phyloP scores from a whole-genome alignment of 1,140 invertebrate species.

The Scaptomyza pallida region DNA sequence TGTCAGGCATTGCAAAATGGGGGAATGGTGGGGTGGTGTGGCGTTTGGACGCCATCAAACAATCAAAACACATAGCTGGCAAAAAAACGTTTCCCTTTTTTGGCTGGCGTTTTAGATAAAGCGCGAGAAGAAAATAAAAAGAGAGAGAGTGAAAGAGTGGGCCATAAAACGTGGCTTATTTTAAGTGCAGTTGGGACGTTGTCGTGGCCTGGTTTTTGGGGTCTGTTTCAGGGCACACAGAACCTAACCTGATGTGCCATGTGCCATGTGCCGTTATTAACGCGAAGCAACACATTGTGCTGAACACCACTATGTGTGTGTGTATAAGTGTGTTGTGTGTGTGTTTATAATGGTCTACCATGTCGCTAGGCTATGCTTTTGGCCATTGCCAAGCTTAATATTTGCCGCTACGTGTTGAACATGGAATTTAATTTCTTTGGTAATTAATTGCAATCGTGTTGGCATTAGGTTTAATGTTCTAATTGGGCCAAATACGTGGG shows the following conservation, averaged over 20 bases:
- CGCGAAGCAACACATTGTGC: conserved; percentile 40
- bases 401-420: conserved; percentile 76
- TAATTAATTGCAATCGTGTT: conserved; percentile 83
- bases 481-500: conserved; percentile 62
- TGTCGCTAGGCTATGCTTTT: conserved; percentile 6
- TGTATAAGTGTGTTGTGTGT: conserved; percentile 1
- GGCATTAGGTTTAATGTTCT: conserved; percentile 80
- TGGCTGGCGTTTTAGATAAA: conserved; percentile 25
- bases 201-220: conserved; percentile 37
- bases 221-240: conserved; percentile 22
- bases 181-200: conserved; percentile 61
- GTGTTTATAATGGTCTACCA: conserved; percentile 45
- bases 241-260: conserved; percentile 16
- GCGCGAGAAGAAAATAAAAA: conserved; percentile 17
- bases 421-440: conserved; percentile 81
- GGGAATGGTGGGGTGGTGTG: background rate
- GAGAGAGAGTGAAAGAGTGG: too few species aligned
- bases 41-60: background rate
- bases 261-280: conserved; percentile 67
- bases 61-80: conserved; percentile 9
- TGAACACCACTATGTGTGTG: background rate
- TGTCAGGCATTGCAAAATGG: background rate
- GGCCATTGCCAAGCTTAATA: conserved; percentile 57
- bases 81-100: conserved; percentile 4
- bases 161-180: conserved; percentile 59